These are phyloP conservation scores for Oncorhynchus mykiss DNA, from an alignment of 2,113 vertebrate species.

Conservation along the genomic window DNA sequence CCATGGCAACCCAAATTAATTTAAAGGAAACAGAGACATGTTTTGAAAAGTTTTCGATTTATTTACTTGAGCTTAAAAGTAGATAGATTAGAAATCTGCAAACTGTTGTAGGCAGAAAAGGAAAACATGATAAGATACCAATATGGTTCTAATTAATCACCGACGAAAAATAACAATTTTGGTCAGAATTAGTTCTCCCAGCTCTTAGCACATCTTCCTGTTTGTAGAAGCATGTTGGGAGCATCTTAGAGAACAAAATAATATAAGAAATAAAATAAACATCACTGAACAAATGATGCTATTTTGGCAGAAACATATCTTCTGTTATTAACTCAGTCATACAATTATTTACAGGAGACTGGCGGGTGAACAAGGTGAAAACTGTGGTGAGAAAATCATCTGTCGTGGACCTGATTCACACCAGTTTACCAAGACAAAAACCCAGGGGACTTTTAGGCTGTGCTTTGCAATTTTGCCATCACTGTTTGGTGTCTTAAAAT, in stretches of 20 bases:
- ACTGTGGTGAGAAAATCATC: conserved; percentile 37
- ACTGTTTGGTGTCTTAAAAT: conserved; percentile 33
- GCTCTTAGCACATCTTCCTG: not conserved
- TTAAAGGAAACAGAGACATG: conserved; percentile 21
- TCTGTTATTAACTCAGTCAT: conserved; percentile 55
- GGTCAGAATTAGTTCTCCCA: not conserved
- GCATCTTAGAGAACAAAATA: not conserved
- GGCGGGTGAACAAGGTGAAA: conserved; percentile 28
- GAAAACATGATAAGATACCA: not conserved
- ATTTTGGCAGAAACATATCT: conserved; percentile 43
- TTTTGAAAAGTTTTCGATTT: conserved; percentile 19
- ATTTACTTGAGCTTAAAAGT: not conserved
- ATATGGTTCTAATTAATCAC: not conserved
- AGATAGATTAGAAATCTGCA: not conserved
- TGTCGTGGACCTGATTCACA: not conserved
- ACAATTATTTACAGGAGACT: conserved; percentile 16
- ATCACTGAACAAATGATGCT: conserved; percentile 46
- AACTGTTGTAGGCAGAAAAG: not conserved
- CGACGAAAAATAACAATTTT: not conserved
- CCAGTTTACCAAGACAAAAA: conserved; percentile 37
- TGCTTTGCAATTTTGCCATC: conserved; percentile 8
- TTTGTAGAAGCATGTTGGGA: not conserved
- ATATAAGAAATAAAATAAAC: too few relatives aligned
- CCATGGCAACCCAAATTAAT: conserved; percentile 42
- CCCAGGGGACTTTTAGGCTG: conserved; percentile 10